Base-by-base conservation (phyloP, 2,113 vertebrate species). In the Chloebia gouldiae region DNA sequence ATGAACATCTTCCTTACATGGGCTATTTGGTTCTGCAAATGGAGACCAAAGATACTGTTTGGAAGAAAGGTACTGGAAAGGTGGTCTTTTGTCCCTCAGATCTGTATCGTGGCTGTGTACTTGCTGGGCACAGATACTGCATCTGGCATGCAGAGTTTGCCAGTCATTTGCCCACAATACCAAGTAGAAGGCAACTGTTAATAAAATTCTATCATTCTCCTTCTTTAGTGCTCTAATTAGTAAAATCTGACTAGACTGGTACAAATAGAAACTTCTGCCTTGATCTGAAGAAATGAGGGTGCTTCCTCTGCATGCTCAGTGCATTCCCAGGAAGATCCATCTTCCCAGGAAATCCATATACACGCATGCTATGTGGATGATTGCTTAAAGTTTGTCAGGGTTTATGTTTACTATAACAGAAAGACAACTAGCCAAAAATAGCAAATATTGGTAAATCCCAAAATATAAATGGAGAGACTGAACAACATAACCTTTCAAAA, bases 201-300 rank as follows among this genome's bases (percentile, higher is more conserved):
- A 42, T 25, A 40, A 69, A 81, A 60, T 45, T 16, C 30, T 77
- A 33, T 4, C 3, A 1, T 30, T 63, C 39, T 28, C 6, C 25
- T 69, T 10, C 18, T 60, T 75, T 35, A 44, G 27, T n/a, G 16
- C 35, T 42, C 19, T 78, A 35, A 63, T 28, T 65, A 68, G 9
- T 71, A 27, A 81, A 64, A 56, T 56, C 11, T 49, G 21, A 18
- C 16, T 37, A 24, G 20, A 10, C 18, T 44, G 7, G 4, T 49
- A 11, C 6, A 23, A 77, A 23, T 39, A 14, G 19, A 33, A 83
- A 14, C 33, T 56, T 84, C 18, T 75, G 31, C n/a, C 49, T 61
- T 0, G 0, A 25, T 61, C 31, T 40, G 19, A 84, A 81, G 81
- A 68, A 16, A 15, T 1, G 3, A 79, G 8, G 4, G 9, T 50